Percentiles rank a stretch among this genome's conserved stretches.
Conservation (phyloP, 2,888 invertebrate genomes). For the Rhogogaster chlorosoma region DNA sequence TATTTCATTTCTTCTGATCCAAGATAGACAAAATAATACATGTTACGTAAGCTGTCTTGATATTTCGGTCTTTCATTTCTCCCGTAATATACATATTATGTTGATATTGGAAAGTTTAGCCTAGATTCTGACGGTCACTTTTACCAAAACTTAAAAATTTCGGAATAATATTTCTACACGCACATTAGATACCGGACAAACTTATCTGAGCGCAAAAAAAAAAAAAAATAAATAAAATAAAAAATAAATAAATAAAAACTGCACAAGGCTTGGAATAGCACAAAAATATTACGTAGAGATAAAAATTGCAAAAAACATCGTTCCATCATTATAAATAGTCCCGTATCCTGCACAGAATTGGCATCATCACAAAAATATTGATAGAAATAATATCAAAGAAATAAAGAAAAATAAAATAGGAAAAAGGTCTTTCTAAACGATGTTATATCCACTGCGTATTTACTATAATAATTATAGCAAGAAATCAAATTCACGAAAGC, state of each 20-base stretch:
- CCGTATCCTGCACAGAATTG: constrained; percentile 7
- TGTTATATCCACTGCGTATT: background rate
- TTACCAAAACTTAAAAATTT: background rate
- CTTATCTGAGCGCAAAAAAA: background rate
- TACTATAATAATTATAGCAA: constrained; percentile 33
- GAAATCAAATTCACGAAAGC: constrained; percentile 21
- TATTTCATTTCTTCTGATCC: background rate
- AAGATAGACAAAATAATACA: background rate
- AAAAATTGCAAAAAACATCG: constrained; percentile 23
- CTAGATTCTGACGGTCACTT: background rate
- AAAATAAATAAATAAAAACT: background rate
- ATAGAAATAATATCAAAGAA: constrained; percentile 18
- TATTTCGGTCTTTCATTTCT: background rate
- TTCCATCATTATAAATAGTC: constrained; percentile 40
- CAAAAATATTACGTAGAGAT: background rate
- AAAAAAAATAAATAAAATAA: background rate
- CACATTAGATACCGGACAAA: background rate
- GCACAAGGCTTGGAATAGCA: background rate
- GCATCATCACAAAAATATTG: constrained; percentile 19
- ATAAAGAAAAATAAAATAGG: constrained; percentile 22
- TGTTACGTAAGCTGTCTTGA: background rate
- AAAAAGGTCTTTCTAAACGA: background rate
- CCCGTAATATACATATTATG: background rate
- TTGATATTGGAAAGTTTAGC: constrained; percentile 3
- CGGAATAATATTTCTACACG: background rate